Base-by-base conservation (phyloP, 2,888 invertebrate genomes). In the Caenorhabditis uteleia region DNA sequence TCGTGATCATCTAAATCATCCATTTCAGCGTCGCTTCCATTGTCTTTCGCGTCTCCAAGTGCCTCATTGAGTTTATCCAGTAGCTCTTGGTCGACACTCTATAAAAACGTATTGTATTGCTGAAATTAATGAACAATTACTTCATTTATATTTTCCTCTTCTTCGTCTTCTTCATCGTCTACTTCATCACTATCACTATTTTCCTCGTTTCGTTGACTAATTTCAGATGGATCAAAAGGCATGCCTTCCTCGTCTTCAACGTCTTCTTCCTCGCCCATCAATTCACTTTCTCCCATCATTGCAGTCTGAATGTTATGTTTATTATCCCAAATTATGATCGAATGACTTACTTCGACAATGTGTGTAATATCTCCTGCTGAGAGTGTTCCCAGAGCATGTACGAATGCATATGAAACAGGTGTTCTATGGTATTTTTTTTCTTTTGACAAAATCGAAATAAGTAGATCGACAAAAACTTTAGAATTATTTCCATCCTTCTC, bases 1-100 rank as follows among this genome's bases (percentile, higher is more conserved):
- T 50, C 68, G 36, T 68, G 69, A 33, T 75, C 75, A 23, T 71
- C 75, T 38, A 69, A 54, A 42, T 72, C 69, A 43, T 66, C 60
- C 55, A 65, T 65, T 46, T 65, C 58, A 3, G 43, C 45, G 33
- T 58, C 64, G n/a, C 57, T 57, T 8, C 57, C 61, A 25, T 66
- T 62, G 3, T 60, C 62, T 1, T 69, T 73, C 1, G 75, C 73
- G 36, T 67, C 59, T 29, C 75, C 75, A 18, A 75, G 62, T 16
- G 75, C 75, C 3, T 48, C 45, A n/a, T 69, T 64, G 42, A 75
- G 46, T 23, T 64, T 61, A 25, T 65, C 66, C 1, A 75, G 62
- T 21, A 75, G 59, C 20, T 69, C 60, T 12, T 64, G 60, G 50
- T 75, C 67, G 12, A 73, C 69, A n/a, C 53, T 23, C 47, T 65